Evolutionary conservation across 2,797 vertebrate genomes (phyloP), one percentile per base, ranked within the genome.

Genomic region (Aplochiton taeniatus): DNA sequence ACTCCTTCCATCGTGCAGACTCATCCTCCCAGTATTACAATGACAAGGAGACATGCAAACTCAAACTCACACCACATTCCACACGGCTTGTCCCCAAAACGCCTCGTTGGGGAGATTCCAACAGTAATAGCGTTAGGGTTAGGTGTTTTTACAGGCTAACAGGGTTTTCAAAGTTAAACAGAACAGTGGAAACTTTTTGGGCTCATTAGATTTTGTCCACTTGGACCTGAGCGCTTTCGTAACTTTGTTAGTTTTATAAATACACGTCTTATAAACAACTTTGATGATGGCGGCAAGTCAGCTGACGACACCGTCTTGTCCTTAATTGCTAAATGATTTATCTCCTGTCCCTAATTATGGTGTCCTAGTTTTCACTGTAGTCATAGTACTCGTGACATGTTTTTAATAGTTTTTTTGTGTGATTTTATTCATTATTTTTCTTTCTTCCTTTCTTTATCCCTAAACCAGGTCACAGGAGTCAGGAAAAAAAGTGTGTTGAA

Each of bases 401-500:
- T 20, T 48, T 14, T 41, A 9, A 17, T 61, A 14, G 19, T 31
- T 14, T 18, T 20, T 20, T 49, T 18, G 14, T 4, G 10, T 42
- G 0, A 48, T 18, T 13, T 50, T 47, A n/a, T 43, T 45, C 58
- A 4, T 59, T 11, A 1, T 10, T 18, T 44, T 65, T n/a, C 45
- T 4, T 13, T 58, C 10, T 43, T 19, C 54, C 4, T 64, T 5
- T 63, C 11, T 61, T 60, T 56, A 11, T 66, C 19, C 6, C 55
- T 50, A 31, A 31, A 31, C 6, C 72, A 93, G 92, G 74, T 66
- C 83, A 77, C 63, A 92, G 92, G 63, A 91, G 89, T 11, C 88
- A 90, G 65, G 89, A 90, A 0, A 52, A 85, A 54, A 83, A 85
- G 73, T 86, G 72, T 73, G 84, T 92, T 0, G 95, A 95, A 49